phyloP scores from a whole-genome alignment of 2,113 vertebrate species.

The Amphiprion percula region DNA sequence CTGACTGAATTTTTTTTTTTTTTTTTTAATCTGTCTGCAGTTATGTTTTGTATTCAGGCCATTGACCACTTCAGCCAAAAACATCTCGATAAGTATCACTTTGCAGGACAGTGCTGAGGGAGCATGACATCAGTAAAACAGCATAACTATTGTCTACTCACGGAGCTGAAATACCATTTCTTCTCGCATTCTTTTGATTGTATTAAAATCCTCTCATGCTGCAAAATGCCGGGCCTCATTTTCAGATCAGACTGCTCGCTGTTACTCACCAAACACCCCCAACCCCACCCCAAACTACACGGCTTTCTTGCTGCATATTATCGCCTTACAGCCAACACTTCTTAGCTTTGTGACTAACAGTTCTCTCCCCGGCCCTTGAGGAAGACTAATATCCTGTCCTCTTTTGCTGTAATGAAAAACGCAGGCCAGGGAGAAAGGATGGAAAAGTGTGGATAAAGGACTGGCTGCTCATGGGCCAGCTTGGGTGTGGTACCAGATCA shows the following conservation, averaged over 20 bases:
- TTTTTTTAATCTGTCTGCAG: not conserved
- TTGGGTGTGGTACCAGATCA: slow-evolving; percentile 20
- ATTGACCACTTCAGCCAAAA: not conserved
- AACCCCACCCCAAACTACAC: slow-evolving; percentile 37
- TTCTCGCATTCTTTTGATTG: not conserved
- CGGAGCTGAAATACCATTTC: not conserved
- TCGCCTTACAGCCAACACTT: slow-evolving; percentile 60
- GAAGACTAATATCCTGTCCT: slow-evolving; percentile 80
- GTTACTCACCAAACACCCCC: slow-evolving; percentile 26
- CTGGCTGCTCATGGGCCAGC: slow-evolving; percentile 17
- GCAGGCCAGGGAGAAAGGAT: slow-evolving; percentile 47
- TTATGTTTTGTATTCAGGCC: not conserved
- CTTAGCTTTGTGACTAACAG: slow-evolving; percentile 60
- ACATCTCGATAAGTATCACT: not conserved
- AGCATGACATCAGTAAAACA: not conserved
- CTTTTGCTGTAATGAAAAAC: slow-evolving; percentile 72
- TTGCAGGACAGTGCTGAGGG: slow-evolving; percentile 4
- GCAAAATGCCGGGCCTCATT: slow-evolving; percentile 8
- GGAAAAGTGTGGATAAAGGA: slow-evolving; percentile 43
- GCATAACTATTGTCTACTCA: not conserved
- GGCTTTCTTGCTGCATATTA: slow-evolving; percentile 53
- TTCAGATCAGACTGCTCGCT: slow-evolving; percentile 26
- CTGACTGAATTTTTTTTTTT: not conserved
- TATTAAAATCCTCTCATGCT: not conserved
- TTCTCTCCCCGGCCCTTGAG: slow-evolving; percentile 57